Conservation (phyloP, 2,888 invertebrate species). For the Anthophora plumipes region DNA sequence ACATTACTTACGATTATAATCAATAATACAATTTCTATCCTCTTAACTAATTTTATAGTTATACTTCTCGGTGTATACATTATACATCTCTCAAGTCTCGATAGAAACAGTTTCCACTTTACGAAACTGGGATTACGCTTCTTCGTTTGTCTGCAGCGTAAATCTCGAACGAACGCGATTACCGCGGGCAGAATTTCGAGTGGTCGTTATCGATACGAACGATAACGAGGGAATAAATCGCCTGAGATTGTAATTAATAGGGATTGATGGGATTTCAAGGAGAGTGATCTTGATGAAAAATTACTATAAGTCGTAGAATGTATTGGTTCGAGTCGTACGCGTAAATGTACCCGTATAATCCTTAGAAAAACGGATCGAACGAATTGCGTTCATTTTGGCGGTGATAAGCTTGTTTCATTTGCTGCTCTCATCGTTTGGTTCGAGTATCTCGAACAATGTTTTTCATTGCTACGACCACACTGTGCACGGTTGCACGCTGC, state of each 20-base stretch:
- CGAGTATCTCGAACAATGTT: conserved; percentile 3
- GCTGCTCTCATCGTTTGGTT: background rate
- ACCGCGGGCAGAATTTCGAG: conserved; percentile 55
- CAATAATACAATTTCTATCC: too few relatives aligned
- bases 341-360: background rate
- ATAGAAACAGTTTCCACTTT: too few relatives aligned
- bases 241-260: conserved; percentile 43
- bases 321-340: too few relatives aligned
- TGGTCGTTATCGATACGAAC: conserved; percentile 57
- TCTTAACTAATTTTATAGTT: too few relatives aligned
- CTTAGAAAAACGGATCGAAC: background rate
- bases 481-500: too few relatives aligned
- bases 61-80: too few relatives aligned
- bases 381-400: background rate
- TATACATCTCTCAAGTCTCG: too few relatives aligned
- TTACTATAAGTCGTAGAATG: background rate
- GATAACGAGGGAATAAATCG: conserved; percentile 62
- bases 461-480: background rate
- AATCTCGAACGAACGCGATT: conserved; percentile 47
- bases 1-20: too few relatives aligned
- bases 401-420: background rate
- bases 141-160: background rate
- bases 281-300: conserved; percentile 9
- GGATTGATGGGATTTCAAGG: conserved; percentile 38
- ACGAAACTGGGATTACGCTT: too few relatives aligned